Evolutionary conservation across 2,797 vertebrate genomes (phyloP).

Genomic region (Falco biarmicus): DNA sequence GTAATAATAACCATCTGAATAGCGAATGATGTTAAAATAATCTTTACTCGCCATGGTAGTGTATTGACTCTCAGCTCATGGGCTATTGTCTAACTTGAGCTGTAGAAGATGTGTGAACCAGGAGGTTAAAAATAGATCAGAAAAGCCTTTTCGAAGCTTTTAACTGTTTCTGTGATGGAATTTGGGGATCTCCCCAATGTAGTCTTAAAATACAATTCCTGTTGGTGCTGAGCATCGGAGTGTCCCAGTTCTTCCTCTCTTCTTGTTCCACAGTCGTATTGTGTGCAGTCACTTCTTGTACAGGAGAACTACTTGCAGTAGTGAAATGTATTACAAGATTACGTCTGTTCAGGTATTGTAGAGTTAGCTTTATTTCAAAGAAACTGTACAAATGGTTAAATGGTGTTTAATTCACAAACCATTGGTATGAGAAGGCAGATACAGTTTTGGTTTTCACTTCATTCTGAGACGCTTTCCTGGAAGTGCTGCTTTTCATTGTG

Average conservation of each 20-base stretch:
- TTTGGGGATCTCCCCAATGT: background rate
- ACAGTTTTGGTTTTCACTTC: background rate
- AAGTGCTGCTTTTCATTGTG: background rate
- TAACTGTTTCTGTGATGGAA: background rate
- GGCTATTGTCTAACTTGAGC: background rate
- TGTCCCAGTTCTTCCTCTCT: background rate
- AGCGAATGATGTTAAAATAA: background rate
- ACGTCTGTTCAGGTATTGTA: background rate
- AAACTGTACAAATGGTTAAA: background rate
- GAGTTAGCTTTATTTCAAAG: background rate
- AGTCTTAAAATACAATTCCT: rapidly evolving
- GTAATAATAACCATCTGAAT: background rate
- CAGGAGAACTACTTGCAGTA: background rate
- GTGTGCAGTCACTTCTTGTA: background rate
- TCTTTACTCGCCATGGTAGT: background rate
- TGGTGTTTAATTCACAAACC: background rate
- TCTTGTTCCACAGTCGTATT: background rate
- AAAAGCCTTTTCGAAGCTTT: background rate
- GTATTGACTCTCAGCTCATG: background rate
- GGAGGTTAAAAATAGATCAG: slow-evolving; percentile 23
- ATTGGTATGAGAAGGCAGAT: background rate
- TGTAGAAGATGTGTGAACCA: background rate
- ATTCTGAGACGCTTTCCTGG: background rate
- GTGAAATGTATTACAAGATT: background rate
- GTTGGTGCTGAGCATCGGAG: rapidly evolving